Conservation (phyloP, 1,140 invertebrate genomes). For the Bombus picipes region DNA sequence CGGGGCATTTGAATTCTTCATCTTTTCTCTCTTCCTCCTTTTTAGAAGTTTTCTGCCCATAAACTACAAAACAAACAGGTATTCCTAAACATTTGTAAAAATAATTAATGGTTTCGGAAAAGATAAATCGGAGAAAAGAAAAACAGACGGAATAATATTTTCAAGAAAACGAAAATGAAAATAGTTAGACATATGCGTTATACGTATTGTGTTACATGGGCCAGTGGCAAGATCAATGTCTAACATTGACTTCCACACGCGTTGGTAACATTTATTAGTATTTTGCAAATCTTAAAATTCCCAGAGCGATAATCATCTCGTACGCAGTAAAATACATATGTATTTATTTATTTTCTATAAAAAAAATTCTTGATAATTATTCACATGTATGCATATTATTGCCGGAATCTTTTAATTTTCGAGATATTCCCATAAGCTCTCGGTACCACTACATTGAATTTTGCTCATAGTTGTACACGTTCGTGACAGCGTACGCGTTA, state of each 20-base stretch:
- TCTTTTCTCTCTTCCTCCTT: constrained; percentile 84
- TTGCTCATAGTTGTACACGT: no score
- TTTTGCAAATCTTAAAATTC: neutral
- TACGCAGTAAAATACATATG: neutral
- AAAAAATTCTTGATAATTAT: no score
- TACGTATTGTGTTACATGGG: neutral
- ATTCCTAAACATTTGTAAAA: neutral
- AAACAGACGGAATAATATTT: neutral
- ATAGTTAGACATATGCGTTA: neutral
- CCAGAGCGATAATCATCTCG: neutral
- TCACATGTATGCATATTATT: no score
- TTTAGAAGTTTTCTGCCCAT: constrained; percentile 51
- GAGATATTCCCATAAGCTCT: no score
- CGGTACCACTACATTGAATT: no score
- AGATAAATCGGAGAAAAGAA: neutral
- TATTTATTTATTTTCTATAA: neutral
- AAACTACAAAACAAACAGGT: constrained; percentile 16
- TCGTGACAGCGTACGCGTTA: no score
- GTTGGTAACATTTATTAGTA: neutral
- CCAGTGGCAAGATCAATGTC: constrained; percentile 27
- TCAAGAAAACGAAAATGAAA: neutral
- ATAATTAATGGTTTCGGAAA: neutral
- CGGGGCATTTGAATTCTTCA: constrained; percentile 88
- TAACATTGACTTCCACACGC: neutral
- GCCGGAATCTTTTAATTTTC: no score